Evolutionary conservation across 2,113 vertebrate species (phyloP).

Genomic region (Dryoscopus gambensis): DNA sequence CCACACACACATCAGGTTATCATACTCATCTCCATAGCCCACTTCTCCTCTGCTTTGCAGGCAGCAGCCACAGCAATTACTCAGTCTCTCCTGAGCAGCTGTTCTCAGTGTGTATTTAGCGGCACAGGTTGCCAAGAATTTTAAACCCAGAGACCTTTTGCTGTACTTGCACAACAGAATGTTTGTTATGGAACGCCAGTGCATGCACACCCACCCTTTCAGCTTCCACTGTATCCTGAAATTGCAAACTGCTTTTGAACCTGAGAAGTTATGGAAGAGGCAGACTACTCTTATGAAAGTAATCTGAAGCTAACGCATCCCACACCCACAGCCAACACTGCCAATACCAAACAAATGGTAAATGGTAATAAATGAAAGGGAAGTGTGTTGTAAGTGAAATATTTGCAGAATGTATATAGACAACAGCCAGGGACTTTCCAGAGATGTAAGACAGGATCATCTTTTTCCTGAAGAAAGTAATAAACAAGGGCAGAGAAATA

Average conservation of each 20-base stretch:
- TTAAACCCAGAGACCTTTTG: background rate
- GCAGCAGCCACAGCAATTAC: background rate
- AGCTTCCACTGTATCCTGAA: background rate
- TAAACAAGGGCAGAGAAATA: background rate
- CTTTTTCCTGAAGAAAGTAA: background rate
- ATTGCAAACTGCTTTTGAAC: background rate
- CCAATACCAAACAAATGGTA: background rate
- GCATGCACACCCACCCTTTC: rapidly evolving
- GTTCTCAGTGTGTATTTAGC: background rate
- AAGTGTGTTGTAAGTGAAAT: background rate
- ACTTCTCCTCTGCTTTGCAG: background rate
- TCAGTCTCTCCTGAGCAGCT: background rate
- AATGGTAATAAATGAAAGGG: background rate
- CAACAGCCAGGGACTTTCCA: background rate
- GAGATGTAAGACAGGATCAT: background rate
- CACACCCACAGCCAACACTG: background rate
- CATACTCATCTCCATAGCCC: background rate
- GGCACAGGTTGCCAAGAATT: background rate
- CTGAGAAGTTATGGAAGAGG: background rate
- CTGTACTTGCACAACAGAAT: background rate
- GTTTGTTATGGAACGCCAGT: background rate
- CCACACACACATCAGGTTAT: rapidly evolving
- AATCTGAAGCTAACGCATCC: background rate
- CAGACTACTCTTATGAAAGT: background rate
- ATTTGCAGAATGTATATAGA: background rate